These are phyloP conservation scores for Prochilodus magdalenae DNA, from an alignment of 2,113 vertebrate genomes.

Conservation along the genomic window DNA sequence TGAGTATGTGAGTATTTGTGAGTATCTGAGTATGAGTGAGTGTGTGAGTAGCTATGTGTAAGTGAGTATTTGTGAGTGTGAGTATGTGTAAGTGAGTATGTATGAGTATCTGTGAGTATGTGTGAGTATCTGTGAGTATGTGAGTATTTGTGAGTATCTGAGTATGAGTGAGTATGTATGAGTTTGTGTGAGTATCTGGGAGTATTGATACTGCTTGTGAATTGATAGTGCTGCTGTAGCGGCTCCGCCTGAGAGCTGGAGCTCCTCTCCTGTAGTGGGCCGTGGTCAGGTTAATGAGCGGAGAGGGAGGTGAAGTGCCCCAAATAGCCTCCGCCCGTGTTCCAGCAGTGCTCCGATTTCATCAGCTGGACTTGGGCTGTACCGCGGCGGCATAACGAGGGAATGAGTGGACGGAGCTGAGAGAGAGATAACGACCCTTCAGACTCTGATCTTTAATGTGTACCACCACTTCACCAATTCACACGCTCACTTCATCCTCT, in stretches of 20 bases:
- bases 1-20: too few relatives aligned
- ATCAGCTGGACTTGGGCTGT: not conserved
- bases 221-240: too few relatives aligned
- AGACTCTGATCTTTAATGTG: slow-evolving; percentile 53
- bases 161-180: too few relatives aligned
- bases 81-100: too few relatives aligned
- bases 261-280: not conserved
- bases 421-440: slow-evolving; percentile 49
- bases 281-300: slow-evolving; percentile 26
- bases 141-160: too few relatives aligned
- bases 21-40: too few relatives aligned
- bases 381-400: not conserved
- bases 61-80: too few relatives aligned
- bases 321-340: not conserved
- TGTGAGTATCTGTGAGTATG: too few relatives aligned
- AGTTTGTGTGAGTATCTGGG: too few relatives aligned
- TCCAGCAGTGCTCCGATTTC: not conserved
- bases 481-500: not conserved
- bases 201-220: too few relatives aligned
- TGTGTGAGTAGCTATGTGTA: too few relatives aligned
- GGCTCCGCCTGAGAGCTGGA: not conserved
- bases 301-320: slow-evolving; percentile 36
- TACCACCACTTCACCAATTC: slow-evolving; percentile 43
- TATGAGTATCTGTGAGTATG: too few relatives aligned
- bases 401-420: not conserved